Evolutionary conservation across 2,888 invertebrate genomes (phyloP).

Genomic region (Acrobasis repandana): DNA sequence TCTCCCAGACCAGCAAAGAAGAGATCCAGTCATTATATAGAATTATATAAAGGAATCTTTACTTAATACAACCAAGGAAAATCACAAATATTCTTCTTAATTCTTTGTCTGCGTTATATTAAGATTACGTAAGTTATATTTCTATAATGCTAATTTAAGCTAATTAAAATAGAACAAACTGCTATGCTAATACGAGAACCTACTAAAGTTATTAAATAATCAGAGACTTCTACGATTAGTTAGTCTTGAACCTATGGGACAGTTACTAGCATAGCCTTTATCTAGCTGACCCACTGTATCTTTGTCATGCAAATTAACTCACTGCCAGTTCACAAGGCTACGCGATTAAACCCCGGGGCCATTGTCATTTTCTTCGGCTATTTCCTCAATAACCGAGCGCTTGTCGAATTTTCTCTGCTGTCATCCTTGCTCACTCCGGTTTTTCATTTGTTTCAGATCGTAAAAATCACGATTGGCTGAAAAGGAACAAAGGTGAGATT

Average conservation of each 20-base stretch:
- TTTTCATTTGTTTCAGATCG: neutral
- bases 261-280: slow-evolving; percentile 25
- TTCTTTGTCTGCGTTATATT: no score
- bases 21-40: no score
- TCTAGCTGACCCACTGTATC: slow-evolving; percentile 37
- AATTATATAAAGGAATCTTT: no score
- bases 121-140: no score
- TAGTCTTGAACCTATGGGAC: neutral
- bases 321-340: slow-evolving; percentile 33
- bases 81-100: no score
- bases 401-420: neutral
- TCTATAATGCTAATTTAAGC: no score
- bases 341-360: slow-evolving; percentile 33
- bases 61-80: no score
- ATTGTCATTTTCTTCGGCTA: slow-evolving; percentile 14
- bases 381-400: neutral
- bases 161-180: no score
- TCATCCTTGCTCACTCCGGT: neutral
- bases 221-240: neutral
- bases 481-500: neutral
- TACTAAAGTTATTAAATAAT: no score
- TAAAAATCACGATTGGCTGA: neutral
- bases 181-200: no score
- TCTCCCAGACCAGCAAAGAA: no score
- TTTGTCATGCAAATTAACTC: slow-evolving; percentile 46